Evolutionary conservation across 2,113 vertebrate genomes (phyloP).

Genomic region (Catharus bicknelli): DNA sequence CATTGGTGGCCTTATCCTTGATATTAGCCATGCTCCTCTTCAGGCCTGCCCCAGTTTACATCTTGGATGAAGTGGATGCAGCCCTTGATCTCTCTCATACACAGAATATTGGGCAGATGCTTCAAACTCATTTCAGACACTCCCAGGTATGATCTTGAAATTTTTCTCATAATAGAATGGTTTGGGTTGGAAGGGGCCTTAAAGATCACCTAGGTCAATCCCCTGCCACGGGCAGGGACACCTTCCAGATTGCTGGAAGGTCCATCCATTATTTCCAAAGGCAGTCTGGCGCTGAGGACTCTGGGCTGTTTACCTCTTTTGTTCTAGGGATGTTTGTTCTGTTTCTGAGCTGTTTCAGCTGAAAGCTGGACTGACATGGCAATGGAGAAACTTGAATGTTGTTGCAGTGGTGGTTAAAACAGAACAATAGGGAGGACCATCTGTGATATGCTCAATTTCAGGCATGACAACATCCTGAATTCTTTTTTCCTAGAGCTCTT

Average conservation of each 20-base stretch:
- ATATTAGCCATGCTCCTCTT: constrained; percentile 95
- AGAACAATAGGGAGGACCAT: not conserved
- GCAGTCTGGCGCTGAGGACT: not conserved
- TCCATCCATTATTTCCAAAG: not conserved
- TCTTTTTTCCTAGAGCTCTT: not conserved
- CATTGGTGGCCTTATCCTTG: constrained; percentile 92
- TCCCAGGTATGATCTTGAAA: constrained; percentile 83
- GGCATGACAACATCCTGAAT: not conserved
- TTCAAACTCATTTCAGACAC: constrained; percentile 87
- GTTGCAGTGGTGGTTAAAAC: not conserved
- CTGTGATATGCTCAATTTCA: not conserved
- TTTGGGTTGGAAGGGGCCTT: not conserved
- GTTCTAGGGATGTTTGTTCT: not conserved
- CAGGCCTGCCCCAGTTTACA: constrained; percentile 97
- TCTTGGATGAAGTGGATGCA: constrained; percentile 96
- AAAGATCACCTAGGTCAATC: not conserved
- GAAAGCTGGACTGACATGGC: not conserved
- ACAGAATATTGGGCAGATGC: constrained; percentile 97
- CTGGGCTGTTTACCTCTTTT: not conserved
- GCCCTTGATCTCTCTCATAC: constrained; percentile 97
- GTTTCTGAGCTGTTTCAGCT: not conserved
- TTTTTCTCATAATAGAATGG: not conserved
- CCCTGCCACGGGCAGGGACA: accelerated
- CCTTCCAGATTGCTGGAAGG: not conserved
- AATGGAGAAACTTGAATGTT: not conserved